A percentile compares a stretch with the other conserved stretches of the same genome.
These are phyloP conservation scores for Heliconius sara DNA, from an alignment of 2,888 invertebrate species.

Conservation along the genomic window DNA sequence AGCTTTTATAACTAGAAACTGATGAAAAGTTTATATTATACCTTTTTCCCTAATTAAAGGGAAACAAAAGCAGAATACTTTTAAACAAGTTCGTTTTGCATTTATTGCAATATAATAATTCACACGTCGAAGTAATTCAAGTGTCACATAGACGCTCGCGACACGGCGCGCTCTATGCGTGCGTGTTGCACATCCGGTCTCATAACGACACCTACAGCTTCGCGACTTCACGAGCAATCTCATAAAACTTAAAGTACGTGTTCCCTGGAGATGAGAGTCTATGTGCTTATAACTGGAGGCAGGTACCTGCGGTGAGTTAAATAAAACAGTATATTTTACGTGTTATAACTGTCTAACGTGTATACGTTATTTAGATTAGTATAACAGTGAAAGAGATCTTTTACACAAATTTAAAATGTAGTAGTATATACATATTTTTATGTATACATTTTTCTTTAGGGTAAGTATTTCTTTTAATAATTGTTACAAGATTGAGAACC, in stretches of 20 bases:
- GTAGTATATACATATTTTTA: too few relatives aligned
- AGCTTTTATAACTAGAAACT: too few relatives aligned
- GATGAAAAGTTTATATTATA: too few relatives aligned
- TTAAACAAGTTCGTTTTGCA: background rate
- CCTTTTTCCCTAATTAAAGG: background rate
- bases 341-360: background rate
- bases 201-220: constrained; percentile 14
- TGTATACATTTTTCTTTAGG: too few relatives aligned
- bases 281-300: constrained; percentile 23
- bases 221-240: constrained; percentile 21
- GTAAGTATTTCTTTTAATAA: too few relatives aligned
- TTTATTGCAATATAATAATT: constrained; percentile 10
- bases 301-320: background rate
- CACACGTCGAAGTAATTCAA: background rate
- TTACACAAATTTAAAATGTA: too few relatives aligned
- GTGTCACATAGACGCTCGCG: background rate
- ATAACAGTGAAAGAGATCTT: too few relatives aligned
- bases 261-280: constrained; percentile 27
- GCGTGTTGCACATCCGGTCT: constrained; percentile 12
- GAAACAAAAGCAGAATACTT: background rate
- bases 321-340: background rate
- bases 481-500: too few relatives aligned
- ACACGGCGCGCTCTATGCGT: background rate
- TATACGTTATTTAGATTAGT: fast-evolving
- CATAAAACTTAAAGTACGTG: constrained; percentile 29